These are phyloP conservation scores for Montipora capitata DNA, from an alignment of 92 coral and sea anemone species.

Conservation along the genomic window DNA sequence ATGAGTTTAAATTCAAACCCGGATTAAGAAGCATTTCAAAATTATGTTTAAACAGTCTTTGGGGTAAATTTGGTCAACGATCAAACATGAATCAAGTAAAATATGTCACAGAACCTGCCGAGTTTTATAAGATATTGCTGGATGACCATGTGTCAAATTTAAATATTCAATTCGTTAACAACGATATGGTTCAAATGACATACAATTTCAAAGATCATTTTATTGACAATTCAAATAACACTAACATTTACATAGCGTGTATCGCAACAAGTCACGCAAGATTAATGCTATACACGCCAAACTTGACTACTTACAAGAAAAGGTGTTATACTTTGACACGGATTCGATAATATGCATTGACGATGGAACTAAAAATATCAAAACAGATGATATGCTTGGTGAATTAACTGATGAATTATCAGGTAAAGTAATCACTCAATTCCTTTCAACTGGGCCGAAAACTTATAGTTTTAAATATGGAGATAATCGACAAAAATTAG, in stretches of 20 bases:
- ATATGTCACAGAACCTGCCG: conserved; percentile 36
- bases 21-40: conserved; percentile 19
- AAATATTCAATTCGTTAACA: conserved; percentile 36
- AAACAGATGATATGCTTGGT: conserved; percentile 42
- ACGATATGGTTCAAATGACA: conserved; percentile 25
- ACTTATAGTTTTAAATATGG: conserved; percentile 33
- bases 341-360: conserved; percentile 19
- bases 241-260: conserved; percentile 34
- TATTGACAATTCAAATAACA: conserved; percentile 31
- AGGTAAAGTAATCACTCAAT: conserved; percentile 3
- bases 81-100: no score
- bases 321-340: conserved; percentile 1
- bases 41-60: no score
- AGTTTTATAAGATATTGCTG: conserved; percentile 42
- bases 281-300: conserved; percentile 36
- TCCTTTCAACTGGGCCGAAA: conserved; percentile 26
- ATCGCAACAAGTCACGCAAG: conserved; percentile 49
- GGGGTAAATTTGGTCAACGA: no score
- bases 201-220: conserved; percentile 7
- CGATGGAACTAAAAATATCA: conserved; percentile 37
- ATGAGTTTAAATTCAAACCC: no score
- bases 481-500: conserved; percentile 11
- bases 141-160: conserved; percentile 36
- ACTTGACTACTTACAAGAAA: conserved; percentile 25
- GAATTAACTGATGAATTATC: conserved; percentile 31